Base-by-base conservation (phyloP, 2,888 invertebrate genomes). In the Drosophila atripex region DNA sequence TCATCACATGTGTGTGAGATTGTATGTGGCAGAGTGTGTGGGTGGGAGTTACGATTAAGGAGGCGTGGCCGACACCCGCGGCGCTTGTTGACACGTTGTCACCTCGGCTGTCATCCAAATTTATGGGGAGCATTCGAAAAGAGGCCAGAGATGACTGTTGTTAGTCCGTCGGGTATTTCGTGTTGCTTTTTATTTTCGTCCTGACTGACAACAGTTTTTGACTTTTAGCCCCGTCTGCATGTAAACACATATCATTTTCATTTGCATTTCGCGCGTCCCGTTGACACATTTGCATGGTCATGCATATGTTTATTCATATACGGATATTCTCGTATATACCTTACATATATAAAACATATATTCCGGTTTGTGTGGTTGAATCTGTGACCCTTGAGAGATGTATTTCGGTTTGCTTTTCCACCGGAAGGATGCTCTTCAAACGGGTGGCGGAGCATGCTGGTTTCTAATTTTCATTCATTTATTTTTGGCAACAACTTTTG, bases 41-140 rank as follows among this genome's bases (percentile, higher is more conserved):
- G 47, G 32, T 41, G 49, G 54, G 38, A 51, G 46, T 11, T 54
- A 32, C 41, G 51, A 47, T 57, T 65, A 30, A 14, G 28, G 47
- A 53, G 61, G 64, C 61, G 68, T 65, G 68, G 53, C 58, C 64
- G 73, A 35, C 52, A 68, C 83, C 88, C 71, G 84, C 74, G 84
- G 83, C 73, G 83, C 84, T 74, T 80, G 84, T 84, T 84, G 88
- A 84, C 84, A 84, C 78, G 84, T 84, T 84, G 83, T 86, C 84
- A 84, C 86, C 84, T 84, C 71, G 63, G 60, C 60, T 88, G 84
- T 86, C 84, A 84, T 73, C 83, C 58, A 68, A 83, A 83, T 87
- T 80, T 82, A 87, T 82, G 85, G 76, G 80, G 41, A 35, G 61
- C 70, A 28, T 18, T 25, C 53, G 25, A 23, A 28, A 45, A 35